Percentiles rank a stretch among this genome's conserved stretches.
These are phyloP conservation scores for Scolopax rusticola DNA, from an alignment of 2,797 vertebrate species.

Conservation along the genomic window DNA sequence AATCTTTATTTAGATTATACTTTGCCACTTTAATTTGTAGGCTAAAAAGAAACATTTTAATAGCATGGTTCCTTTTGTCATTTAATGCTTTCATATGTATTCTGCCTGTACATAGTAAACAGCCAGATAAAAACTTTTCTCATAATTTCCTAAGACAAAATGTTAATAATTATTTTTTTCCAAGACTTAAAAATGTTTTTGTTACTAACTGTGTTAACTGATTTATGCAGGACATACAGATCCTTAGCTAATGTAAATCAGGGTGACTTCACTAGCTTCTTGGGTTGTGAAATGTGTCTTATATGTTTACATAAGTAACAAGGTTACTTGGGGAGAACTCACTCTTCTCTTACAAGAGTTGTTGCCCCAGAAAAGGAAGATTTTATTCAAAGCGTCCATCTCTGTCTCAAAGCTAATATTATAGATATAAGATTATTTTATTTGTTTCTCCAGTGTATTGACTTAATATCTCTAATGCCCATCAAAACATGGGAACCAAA, in stretches of 20 bases:
- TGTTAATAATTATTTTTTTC: neutral
- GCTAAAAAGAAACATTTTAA: neutral
- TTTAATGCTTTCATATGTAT: neutral
- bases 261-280: neutral
- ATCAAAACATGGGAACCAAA: slow-evolving; percentile 91
- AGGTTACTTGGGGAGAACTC: neutral
- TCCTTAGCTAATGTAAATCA: neutral
- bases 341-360: neutral
- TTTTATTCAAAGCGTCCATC: neutral
- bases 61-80: neutral
- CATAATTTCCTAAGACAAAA: neutral
- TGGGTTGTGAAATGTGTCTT: neutral
- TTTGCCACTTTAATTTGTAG: neutral
- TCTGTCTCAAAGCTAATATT: neutral
- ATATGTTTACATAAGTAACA: neutral
- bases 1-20: neutral
- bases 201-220: neutral
- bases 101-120: neutral
- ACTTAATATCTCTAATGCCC: slow-evolving; percentile 88
- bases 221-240: neutral
- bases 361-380: neutral
- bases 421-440: neutral
- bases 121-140: neutral
- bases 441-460: slow-evolving; percentile 84
- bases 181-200: neutral